A percentile compares a stretch with the other conserved stretches of the same genome.
Evolutionary conservation across 2,113 vertebrate genomes (phyloP).

Genomic region (Electrona antarctica): DNA sequence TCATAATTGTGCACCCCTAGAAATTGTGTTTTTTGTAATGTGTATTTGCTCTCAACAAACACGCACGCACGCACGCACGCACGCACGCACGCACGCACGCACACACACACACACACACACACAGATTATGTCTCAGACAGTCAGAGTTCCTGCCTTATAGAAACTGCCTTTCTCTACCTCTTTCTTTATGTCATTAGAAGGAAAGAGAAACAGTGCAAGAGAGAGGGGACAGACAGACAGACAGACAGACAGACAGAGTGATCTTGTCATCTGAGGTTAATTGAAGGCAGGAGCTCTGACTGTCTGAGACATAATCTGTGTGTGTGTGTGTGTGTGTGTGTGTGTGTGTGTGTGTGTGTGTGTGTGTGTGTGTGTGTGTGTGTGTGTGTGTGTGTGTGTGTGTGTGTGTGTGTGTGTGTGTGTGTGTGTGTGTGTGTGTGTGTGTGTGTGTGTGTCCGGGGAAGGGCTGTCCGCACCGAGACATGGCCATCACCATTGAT

Average conservation of each 20-base stretch:
- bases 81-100: background rate
- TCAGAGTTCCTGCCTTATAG: constrained; percentile 69
- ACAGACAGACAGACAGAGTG: constrained; percentile 11
- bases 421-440: constrained; percentile 11
- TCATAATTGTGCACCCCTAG: background rate
- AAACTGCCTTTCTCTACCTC: constrained; percentile 22
- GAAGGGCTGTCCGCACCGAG: too few species aligned
- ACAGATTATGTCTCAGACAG: constrained; percentile 72
- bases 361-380: constrained; percentile 9
- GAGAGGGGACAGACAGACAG: background rate
- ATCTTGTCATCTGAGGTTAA: constrained; percentile 78
- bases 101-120: constrained; percentile 27
- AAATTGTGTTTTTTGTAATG: background rate
- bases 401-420: background rate
- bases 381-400: background rate
- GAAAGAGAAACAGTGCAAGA: background rate
- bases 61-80: constrained; percentile 10
- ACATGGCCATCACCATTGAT: too few species aligned
- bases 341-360: background rate
- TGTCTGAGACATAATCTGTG: constrained; percentile 71
- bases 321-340: constrained; percentile 24
- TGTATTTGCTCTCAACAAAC: constrained; percentile 7
- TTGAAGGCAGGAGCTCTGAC: constrained; percentile 75
- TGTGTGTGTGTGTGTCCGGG: too few species aligned
- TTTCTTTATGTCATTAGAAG: constrained; percentile 48